These are phyloP conservation scores for Gymnoscopelus microlampas DNA, from an alignment of 2,797 vertebrate genomes.

Conservation along the genomic window DNA sequence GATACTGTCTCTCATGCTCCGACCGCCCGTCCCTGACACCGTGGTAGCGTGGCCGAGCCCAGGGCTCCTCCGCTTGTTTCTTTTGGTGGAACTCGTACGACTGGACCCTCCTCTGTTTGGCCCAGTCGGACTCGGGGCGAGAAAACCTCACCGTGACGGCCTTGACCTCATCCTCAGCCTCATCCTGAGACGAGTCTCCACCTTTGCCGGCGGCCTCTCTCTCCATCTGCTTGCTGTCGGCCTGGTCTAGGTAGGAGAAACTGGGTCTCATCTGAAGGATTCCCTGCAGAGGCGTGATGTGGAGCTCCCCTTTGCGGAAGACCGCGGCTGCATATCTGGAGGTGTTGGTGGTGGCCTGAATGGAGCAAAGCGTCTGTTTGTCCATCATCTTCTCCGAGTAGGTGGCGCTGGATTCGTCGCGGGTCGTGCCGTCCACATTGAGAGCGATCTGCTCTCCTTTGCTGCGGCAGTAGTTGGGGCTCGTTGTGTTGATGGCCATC, in stretches of 20 bases:
- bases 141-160: constrained; percentile 98
- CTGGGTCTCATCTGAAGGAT: constrained; percentile 97
- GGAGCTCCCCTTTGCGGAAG: constrained; percentile 97
- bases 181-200: constrained; percentile 98
- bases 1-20: constrained; percentile 95
- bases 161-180: constrained; percentile 95
- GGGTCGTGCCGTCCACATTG: constrained; percentile 91
- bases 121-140: constrained; percentile 94
- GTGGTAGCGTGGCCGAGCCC: constrained; percentile 93
- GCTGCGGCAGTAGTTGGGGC: constrained; percentile 96
- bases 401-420: constrained; percentile 91
- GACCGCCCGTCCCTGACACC: constrained; percentile 90
- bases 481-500: constrained; percentile 91
- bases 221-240: constrained; percentile 93
- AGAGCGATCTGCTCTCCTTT: constrained; percentile 98
- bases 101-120: constrained; percentile 92
- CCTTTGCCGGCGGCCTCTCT: constrained; percentile 95
- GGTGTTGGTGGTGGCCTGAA: constrained; percentile 92
- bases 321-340: constrained; percentile 94
- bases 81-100: constrained; percentile 98
- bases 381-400: constrained; percentile 98
- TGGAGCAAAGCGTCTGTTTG: constrained; percentile 94
- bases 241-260: constrained; percentile 96
- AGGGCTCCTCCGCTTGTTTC: constrained; percentile 96
- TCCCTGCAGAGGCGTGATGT: constrained; percentile 94